Conservation (phyloP, 2,113 vertebrate species). For the Dicerorhinus sumatrensis region DNA sequence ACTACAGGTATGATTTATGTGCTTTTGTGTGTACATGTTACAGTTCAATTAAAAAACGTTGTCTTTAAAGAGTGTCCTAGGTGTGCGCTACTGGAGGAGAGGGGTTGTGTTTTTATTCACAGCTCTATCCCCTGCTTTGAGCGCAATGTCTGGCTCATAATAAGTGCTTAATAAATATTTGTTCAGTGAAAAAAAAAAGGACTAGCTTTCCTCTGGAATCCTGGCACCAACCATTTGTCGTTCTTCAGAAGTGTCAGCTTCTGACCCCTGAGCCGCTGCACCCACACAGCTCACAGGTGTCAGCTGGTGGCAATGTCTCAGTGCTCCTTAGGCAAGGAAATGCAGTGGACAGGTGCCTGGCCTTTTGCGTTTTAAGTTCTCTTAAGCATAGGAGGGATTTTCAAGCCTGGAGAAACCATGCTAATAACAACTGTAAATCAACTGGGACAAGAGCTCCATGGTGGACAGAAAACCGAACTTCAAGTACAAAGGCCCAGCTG, state of each 20-base stretch:
- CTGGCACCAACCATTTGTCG: neutral
- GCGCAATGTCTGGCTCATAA: neutral
- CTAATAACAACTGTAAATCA: neutral
- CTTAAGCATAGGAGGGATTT: slow-evolving; percentile 6
- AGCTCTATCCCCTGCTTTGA: neutral
- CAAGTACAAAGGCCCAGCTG: neutral
- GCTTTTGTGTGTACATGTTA: neutral
- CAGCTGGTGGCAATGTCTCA: neutral
- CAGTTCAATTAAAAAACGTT: neutral
- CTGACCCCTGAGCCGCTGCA: neutral
- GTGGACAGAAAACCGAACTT: neutral
- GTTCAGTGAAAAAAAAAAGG: neutral
- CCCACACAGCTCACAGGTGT: neutral
- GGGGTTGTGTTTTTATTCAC: neutral
- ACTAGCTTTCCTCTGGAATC: neutral
- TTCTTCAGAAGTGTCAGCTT: neutral
- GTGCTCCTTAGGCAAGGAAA: neutral
- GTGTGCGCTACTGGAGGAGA: neutral
- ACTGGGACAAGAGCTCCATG: neutral
- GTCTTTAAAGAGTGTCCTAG: neutral
- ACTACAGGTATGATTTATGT: neutral
- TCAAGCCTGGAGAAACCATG: slow-evolving; percentile 36
- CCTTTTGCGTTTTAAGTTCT: slow-evolving; percentile 40
- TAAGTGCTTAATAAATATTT: neutral
- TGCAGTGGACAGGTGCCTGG: neutral